Evolutionary conservation across 2,113 vertebrate species (phyloP), one percentile per base, ranked within the genome.

Genomic region (Prunella fulvescens): DNA sequence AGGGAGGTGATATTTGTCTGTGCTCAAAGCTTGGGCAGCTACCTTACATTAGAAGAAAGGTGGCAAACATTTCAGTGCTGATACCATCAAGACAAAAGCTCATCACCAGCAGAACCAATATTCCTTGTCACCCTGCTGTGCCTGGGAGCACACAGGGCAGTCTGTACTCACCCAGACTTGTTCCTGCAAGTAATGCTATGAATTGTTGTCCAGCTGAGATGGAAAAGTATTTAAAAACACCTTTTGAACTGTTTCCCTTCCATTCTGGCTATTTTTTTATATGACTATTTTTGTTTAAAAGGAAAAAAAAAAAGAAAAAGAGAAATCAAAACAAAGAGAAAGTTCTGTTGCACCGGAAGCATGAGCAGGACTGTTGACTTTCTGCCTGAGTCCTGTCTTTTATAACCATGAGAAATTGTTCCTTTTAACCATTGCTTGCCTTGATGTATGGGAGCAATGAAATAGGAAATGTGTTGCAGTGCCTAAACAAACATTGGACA

Each of bases 191-290:
- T n/a, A 67, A 31, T 37, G 20, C 25, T 48, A 39, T 53, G 53
- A 70, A 37, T 26, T 56, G 48, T 48, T 78, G 56, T 45, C 47
- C 69, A 79, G 35, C 39, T 24, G 80, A 84, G 53, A 81, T 80
- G 86, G 50, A 83, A 89, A 92, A 89, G 35, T 24, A 73, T 81
- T 92, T 86, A 19, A 78, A 88, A 94, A 23, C 44, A 62, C 35
- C 56, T 93, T 93, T 90, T 86, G 88, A 94, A 86, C 79, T 65
- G 44, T 64, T 90, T 90, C 33, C 39, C 44, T 81, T 91, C 84
- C 33, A 69, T 60, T 81, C 72, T 89, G 71, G 37, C 61, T 66
- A 10, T 33, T 58, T 77, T 87, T n/a, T 53, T 51, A 15, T 56
- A 44, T 44, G 31, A 39, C 57, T 90, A 25, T 69, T 93, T 92